Conservation (phyloP, 2,888 invertebrate genomes). For the Parnassius mnemosyne region DNA sequence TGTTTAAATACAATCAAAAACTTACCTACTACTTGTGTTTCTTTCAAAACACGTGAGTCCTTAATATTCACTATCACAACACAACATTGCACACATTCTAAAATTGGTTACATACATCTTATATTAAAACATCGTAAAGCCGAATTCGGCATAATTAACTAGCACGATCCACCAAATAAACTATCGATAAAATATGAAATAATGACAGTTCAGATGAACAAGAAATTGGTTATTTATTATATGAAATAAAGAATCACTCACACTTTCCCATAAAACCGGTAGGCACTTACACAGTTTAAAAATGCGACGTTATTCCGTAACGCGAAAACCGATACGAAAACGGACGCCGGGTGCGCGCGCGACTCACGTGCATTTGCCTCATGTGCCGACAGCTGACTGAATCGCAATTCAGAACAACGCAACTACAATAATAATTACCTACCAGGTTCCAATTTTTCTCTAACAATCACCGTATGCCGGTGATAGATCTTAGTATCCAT, state of each 20-base stretch:
- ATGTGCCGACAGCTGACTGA: constrained; percentile 78
- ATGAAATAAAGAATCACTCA: constrained; percentile 23
- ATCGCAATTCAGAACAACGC: constrained; percentile 74
- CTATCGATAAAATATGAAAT: constrained; percentile 25
- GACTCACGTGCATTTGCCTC: constrained; percentile 69
- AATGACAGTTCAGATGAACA: constrained; percentile 17
- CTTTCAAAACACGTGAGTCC: constrained; percentile 38
- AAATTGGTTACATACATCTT: constrained; percentile 25
- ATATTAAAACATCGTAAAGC: constrained; percentile 6
- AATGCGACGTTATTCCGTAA: constrained; percentile 41
- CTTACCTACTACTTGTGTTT: constrained; percentile 24
- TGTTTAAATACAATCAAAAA: constrained; percentile 35
- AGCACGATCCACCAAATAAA: constrained; percentile 36
- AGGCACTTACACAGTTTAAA: constrained; percentile 31
- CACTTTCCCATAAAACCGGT: constrained; percentile 30
- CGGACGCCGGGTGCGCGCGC: constrained; percentile 63
- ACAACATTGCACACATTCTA: constrained; percentile 37
- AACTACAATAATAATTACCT: constrained; percentile 57
- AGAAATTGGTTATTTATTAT: constrained; percentile 23
- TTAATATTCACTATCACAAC: constrained; percentile 39
- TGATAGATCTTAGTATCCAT: constrained; percentile 30
- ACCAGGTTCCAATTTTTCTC: constrained; percentile 66
- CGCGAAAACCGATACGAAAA: constrained; percentile 53
- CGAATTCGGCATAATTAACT: constrained; percentile 26
- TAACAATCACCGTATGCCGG: constrained; percentile 48